These are phyloP conservation scores for Matsumurasca onukii DNA, from an alignment of 1,140 invertebrate genomes.

Conservation along the genomic window DNA sequence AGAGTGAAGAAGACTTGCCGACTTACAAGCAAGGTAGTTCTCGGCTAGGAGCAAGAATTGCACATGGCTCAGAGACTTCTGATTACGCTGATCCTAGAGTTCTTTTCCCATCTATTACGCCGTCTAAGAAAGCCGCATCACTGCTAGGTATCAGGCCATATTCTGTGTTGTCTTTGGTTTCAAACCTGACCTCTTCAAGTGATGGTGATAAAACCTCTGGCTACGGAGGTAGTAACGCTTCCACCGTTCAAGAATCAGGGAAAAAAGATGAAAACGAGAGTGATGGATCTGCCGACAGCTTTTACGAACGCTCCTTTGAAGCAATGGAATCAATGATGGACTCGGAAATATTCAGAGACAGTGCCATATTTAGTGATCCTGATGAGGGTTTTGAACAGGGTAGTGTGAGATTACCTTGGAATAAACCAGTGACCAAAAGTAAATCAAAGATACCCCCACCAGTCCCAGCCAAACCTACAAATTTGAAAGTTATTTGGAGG, in stretches of 20 bases:
- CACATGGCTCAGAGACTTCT: slow-evolving; percentile 59
- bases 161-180: slow-evolving; percentile 49
- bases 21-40: slow-evolving; percentile 77
- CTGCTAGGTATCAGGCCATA: slow-evolving; percentile 41
- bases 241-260: slow-evolving; percentile 25
- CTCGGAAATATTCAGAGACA: slow-evolving; percentile 74
- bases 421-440: neutral
- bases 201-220: slow-evolving; percentile 53
- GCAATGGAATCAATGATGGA: slow-evolving; percentile 61
- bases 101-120: slow-evolving; percentile 56
- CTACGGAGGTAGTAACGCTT: slow-evolving; percentile 46
- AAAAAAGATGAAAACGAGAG: slow-evolving; percentile 44
- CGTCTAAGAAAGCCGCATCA: slow-evolving; percentile 52
- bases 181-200: slow-evolving; percentile 63
- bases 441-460: slow-evolving; percentile 47
- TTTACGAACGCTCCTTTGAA: slow-evolving; percentile 74
- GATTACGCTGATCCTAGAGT: slow-evolving; percentile 80
- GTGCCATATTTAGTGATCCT: slow-evolving; percentile 79
- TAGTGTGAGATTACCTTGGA: slow-evolving; percentile 12
- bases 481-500: slow-evolving; percentile 33
- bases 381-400: slow-evolving; percentile 50
- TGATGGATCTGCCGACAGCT: slow-evolving; percentile 60
- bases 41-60: slow-evolving; percentile 79
- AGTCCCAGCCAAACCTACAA: slow-evolving; percentile 46
- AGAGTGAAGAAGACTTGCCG: slow-evolving; percentile 44